Evolutionary conservation across 2,797 vertebrate genomes (phyloP).

Genomic region (Myoxocephalus aenaeus): DNA sequence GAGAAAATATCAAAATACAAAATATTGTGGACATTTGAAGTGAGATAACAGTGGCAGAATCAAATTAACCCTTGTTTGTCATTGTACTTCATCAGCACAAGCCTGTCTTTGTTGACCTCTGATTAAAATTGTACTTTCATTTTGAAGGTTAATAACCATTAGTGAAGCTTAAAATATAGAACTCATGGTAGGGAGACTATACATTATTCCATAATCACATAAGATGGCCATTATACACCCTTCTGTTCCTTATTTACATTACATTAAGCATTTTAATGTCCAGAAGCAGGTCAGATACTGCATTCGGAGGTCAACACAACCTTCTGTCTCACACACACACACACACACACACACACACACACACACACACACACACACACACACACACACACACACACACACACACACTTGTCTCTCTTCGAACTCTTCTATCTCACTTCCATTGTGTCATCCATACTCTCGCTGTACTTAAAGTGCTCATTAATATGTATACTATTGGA

Average conservation of each 20-base stretch:
- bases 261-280: constrained; percentile 44
- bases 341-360: not conserved
- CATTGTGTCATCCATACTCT: constrained; percentile 55
- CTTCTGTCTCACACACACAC: constrained; percentile 1
- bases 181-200: not conserved
- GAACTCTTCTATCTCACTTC: constrained; percentile 41
- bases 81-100: constrained; percentile 11
- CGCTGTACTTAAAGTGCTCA: constrained; percentile 56
- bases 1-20: constrained; percentile 3
- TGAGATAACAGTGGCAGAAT: not conserved
- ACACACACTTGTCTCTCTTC: constrained; percentile 5
- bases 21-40: not conserved
- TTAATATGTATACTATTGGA: constrained; percentile 64
- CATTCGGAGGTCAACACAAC: constrained; percentile 36
- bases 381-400: constrained; percentile 5
- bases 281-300: constrained; percentile 40
- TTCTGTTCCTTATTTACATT: constrained; percentile 41
- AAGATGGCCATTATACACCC: constrained; percentile 13
- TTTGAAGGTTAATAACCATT: constrained; percentile 23
- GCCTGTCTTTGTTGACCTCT: constrained; percentile 5
- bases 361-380: not conserved
- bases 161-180: constrained; percentile 11
- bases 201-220: constrained; percentile 32
- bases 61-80: not conserved
- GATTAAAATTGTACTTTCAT: constrained; percentile 3